Percentiles rank a stretch among this genome's conserved stretches.
Conservation (phyloP, 2,888 invertebrate genomes). For the Mythimna albipuncta region DNA sequence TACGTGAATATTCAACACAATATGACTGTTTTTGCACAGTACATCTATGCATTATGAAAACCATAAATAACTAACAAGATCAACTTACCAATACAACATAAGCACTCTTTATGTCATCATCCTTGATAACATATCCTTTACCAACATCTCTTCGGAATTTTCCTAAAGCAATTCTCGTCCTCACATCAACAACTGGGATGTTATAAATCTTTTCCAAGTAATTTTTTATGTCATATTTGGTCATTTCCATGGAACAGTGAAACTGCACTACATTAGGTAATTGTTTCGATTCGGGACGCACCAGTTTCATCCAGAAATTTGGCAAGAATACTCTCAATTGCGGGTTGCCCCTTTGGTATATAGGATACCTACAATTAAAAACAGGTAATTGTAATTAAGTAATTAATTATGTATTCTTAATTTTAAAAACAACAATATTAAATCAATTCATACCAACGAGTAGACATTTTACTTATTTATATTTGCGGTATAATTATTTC, state of each 20-base stretch:
- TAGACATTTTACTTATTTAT: conserved; percentile 76
- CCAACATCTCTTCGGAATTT: conserved; percentile 91
- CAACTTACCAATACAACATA: conserved; percentile 94
- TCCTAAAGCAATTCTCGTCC: conserved; percentile 94
- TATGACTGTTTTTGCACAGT: not conserved
- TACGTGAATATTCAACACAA: not conserved
- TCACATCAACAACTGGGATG: conserved; percentile 94
- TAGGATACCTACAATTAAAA: conserved; percentile 93
- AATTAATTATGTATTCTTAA: not conserved
- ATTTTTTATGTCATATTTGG: conserved; percentile 96
- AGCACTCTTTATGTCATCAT: conserved; percentile 95
- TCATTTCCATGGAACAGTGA: conserved; percentile 98
- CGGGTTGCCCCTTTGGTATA: conserved; percentile 98
- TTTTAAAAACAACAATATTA: no score
- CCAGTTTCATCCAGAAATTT: conserved; percentile 99
- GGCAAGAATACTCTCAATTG: conserved; percentile 98
- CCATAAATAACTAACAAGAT: not conserved
- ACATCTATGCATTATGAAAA: not conserved
- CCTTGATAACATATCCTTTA: conserved; percentile 93
- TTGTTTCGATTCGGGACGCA: conserved; percentile 92
- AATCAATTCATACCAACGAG: conserved; percentile 78
- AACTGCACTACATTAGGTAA: conserved; percentile 96
- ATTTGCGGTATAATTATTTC: not conserved
- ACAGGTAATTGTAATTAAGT: not conserved
- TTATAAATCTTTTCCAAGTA: conserved; percentile 99